Base-by-base conservation (phyloP, 2,888 invertebrate species). In the Oegoconia quadripuncta region DNA sequence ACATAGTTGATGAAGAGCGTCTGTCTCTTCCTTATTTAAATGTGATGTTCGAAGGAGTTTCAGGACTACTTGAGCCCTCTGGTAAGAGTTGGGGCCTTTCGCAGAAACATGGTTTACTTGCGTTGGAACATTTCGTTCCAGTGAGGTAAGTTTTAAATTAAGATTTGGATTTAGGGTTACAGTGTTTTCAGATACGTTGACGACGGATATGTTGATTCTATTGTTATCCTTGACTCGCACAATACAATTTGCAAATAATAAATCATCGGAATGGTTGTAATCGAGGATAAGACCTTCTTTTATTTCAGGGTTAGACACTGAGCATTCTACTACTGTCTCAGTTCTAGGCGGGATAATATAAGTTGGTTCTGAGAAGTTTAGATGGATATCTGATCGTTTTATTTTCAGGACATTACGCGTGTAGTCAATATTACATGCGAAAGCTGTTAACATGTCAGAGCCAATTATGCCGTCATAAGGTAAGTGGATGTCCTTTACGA, bases 271-370 rank as follows among this genome's bases (percentile, higher is more conserved):
- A 4, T 43, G 2, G 12, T 46, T 33, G 34, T 50, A 46, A 28
- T 50, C 47, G 11, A 44, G 3, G 4, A 53, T 37, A 2, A 50
- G 12, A 7, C 47, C 48, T 41, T 55, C 54, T 34, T 42, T 43
- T 4, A 55, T 9, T 29, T 56, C 37, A 11, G 54, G 48, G 11
- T 55, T 55, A 3, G 2, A 9, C 1, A 55, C 50, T n/a, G 57
- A 37, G 15, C 54, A 58, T 47, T 60, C 54, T 5, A 55, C 49
- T 2, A 44, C 29, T 0, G 37, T 42, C 42, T 55, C 56, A n/a
- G n/a, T n/a, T n/a, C n/a, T n/a, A n/a, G n/a, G n/a, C n/a, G n/a
- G n/a, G n/a, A n/a, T n/a, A n/a, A 23, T 14, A 31, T 37, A 52
- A n/a, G 15, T 18, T 12, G 48, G 54, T 12, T 51, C 51, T 16